These are phyloP conservation scores for Onthophagus taurus DNA, from an alignment of 1,140 invertebrate species.

Conservation along the genomic window DNA sequence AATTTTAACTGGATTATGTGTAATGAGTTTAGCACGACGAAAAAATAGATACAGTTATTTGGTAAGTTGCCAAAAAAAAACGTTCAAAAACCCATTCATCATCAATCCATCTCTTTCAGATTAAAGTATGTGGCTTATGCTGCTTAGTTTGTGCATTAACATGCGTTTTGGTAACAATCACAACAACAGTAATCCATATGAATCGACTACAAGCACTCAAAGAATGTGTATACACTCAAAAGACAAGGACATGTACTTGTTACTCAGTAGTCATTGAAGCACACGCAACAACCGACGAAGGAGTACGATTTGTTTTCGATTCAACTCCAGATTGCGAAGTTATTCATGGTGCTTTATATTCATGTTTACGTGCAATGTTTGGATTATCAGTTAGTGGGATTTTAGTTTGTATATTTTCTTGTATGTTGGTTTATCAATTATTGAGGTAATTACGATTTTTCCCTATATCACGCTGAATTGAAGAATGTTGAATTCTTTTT, in stretches of 20 bases:
- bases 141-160: conserved; percentile 74
- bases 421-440: conserved; percentile 84
- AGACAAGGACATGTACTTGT: conserved; percentile 67
- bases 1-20: conserved; percentile 73
- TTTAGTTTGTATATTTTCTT: conserved; percentile 81
- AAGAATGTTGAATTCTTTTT: conserved; percentile 17
- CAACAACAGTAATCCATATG: conserved; percentile 89
- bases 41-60: conserved; percentile 78
- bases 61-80: conserved; percentile 46
- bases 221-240: conserved; percentile 76
- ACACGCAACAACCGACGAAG: conserved; percentile 41
- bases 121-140: conserved; percentile 76
- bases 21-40: conserved; percentile 72
- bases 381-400: conserved; percentile 82
- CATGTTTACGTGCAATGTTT: conserved; percentile 77
- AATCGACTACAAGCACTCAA: conserved; percentile 75
- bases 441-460: conserved; percentile 46
- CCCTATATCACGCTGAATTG: neutral
- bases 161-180: conserved; percentile 80
- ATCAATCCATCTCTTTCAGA: conserved; percentile 49
- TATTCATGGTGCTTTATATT: conserved; percentile 76
- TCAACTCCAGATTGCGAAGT: conserved; percentile 77
- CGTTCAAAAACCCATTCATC: neutral
- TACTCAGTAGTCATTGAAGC: conserved; percentile 54
- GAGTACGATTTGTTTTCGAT: conserved; percentile 63